Evolutionary conservation across 2,888 invertebrate genomes (phyloP), one percentile per base, ranked within the genome.

Genomic region (Lasioglossum oenotherae): DNA sequence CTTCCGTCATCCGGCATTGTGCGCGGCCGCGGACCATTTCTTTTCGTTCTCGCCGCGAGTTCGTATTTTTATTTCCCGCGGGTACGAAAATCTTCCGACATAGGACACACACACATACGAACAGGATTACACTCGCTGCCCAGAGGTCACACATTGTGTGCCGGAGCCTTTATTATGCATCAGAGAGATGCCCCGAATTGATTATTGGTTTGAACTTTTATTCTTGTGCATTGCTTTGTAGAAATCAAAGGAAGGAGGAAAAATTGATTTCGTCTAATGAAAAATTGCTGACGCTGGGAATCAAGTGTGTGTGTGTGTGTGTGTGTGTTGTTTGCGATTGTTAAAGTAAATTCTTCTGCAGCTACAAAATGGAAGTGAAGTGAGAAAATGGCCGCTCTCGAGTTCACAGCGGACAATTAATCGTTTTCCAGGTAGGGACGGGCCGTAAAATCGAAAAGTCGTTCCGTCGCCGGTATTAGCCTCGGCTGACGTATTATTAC

Each of bases 401-500:
- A 60, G 60, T 5, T 67, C 35, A 35, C 67, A 10, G 23, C 19
- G 82, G 86, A 71, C 84, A 90, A 90, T 89, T 85, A 88, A 90
- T 90, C 88, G 87, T 88, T 81, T 49, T 38, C 73, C 38, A 38
- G 53, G 67, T 49, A 44, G 64, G 60, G 71, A 53, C 41, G 53
- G 57, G 72, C 77, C 74, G 81, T 85, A 85, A 90, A 89, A 90
- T 89, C 84, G 84, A 82, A 83, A 87, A 87, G 84, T 88, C 87
- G 84, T 79, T 81, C 75, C 71, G 71, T 79, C 73, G 67, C 35
- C 57, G 72, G 84, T 77, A 89, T 90, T 90, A 88, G 85, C 77
- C 75, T 49, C 27, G 49, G 71, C 86, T 89, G 91, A 91, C 89
- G 84, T 90, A 91, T 91, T 88, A 89, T 92, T 92, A 92, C 88